phyloP scores from a whole-genome alignment of 92 coral and sea anemone genomes.

The Heteractis magnifica region DNA sequence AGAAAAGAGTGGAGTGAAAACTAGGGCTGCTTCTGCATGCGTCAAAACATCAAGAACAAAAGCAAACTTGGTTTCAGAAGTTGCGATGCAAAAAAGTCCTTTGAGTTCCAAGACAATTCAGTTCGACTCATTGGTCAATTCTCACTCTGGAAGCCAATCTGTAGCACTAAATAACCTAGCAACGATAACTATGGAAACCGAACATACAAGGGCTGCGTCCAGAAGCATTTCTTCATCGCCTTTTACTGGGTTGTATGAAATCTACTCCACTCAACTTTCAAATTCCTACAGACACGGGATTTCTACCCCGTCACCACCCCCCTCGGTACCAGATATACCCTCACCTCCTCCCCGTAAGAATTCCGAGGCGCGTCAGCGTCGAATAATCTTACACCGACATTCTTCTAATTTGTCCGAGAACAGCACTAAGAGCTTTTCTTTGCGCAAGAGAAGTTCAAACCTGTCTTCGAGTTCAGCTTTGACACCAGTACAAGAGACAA shows the following conservation, averaged over 20 bases:
- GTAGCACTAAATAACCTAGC: background rate
- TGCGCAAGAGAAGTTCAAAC: constrained; percentile 7
- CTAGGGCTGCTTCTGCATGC: background rate
- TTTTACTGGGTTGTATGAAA: constrained; percentile 27
- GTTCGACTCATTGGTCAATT: background rate
- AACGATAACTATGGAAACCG: constrained; percentile 5
- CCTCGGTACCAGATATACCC: constrained; percentile 5
- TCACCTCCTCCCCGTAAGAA: constrained; percentile 21
- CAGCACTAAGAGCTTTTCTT: constrained; percentile 3
- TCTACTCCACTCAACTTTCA: constrained; percentile 65
- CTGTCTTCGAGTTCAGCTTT: constrained; percentile 1
- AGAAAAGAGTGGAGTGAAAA: background rate
- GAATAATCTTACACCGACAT: constrained; percentile 18
- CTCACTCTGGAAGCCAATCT: background rate
- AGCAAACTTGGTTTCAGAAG: background rate
- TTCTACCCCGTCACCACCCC: constrained; percentile 11
- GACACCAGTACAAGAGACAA: constrained; percentile 28
- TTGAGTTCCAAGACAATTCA: background rate
- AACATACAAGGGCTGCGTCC: background rate
- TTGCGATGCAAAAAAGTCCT: background rate
- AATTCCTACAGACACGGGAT: constrained; percentile 57
- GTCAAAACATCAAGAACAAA: background rate
- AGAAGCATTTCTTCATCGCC: constrained; percentile 32
- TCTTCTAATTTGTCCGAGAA: constrained; percentile 25
- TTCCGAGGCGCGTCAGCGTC: background rate